Evolutionary conservation across 2,888 invertebrate species (phyloP), one percentile per base, ranked within the genome.

Genomic region (Terebella lapidaria): DNA sequence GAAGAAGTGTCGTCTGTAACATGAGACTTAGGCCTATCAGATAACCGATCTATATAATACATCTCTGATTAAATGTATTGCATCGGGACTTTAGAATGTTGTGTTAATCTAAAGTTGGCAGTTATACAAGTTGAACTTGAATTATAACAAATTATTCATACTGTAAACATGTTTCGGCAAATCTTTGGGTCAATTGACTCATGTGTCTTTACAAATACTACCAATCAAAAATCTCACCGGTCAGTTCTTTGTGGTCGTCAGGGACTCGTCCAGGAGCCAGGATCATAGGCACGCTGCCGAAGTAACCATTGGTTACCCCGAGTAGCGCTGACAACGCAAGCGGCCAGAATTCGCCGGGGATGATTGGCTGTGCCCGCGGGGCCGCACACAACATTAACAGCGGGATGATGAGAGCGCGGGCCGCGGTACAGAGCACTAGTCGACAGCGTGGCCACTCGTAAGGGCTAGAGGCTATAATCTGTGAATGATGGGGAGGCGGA

Each of bases 221-320:
- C n/a, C n/a, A n/a, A n/a, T n/a, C n/a, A n/a, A n/a, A n/a, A 15
- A n/a, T 49, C 45, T 3, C 24, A 87, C 93, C 93, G 62, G 92
- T 90, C 4, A 94, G 86, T 83, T 94, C 94, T 47, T 91, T 86
- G 69, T 91, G 87, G 57, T 91, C 89, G 61, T 91, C 89, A 18
- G 90, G 87, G 3, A 94, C 92, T 74, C 90, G 88, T 52, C 88
- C 87, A 1, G 94, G 91, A 0, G 93, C 94, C 74, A 91, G 85
- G 72, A 94, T 92, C 91, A 94, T 94, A 1, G 94, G 94, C 29
- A 94, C 87, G 62, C 92, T 92, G 2, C 94, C 94, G 58, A 94
- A 87, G 51, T 93, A 84, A 0, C 94, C 94, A 72, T 94, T 94
- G 53, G 89, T 88, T 24, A 92, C 84, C 1, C 94, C 94, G 62